Base-by-base conservation (phyloP, 2,113 vertebrate species). In the Epinephelus cyanopodus region DNA sequence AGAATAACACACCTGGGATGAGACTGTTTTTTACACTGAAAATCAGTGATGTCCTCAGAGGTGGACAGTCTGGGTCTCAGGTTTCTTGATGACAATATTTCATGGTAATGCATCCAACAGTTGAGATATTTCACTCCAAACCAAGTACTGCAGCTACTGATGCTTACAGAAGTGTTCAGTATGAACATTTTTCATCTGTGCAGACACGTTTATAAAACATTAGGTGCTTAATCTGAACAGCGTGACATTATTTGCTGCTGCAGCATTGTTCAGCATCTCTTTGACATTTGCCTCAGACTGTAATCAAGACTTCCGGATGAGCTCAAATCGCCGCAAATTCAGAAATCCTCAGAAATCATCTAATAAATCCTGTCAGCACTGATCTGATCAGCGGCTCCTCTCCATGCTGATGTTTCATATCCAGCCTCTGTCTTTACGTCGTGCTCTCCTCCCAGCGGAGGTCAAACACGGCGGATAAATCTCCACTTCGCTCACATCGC, bases 381-480 rank as follows among this genome's bases (percentile, higher is more conserved):
- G 37, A 68, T 50, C 54, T 5, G 76, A 45, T 45, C 9, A 45
- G 42, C 1, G 9, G 8, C 42, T 45, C 9, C 42, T 64, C 14
- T 39, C 29, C 9, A 1, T 0, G 18, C 75, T 23, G 45, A 0
- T 37, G 42, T 45, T 45, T 45, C 11, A 45, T 10, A 45, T 45
- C 42, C 42, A 12, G 42, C 42, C 42, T 37, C 42, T 45, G 54
- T 69, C 52, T 48, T 4, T 45, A 5, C 6, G 12, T 18, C 42
- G n/a, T 1, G 60, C 74, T 45, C 56, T 25, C 50, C 6, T 79
- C 81, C 74, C 74, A 0, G 17, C n/a, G 45, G 86, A 77, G 86
- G 86, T 88, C 83, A 82, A 70, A 82, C 74, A 53, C 3, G 67
- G 68, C 2, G 67, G 72, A 77, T 74, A 77, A 79, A 84, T 66